Percentiles rank a stretch among this genome's conserved stretches.
Conservation (phyloP, 92 coral and sea anemone genomes). For the Palythoa caribaeorum region DNA sequence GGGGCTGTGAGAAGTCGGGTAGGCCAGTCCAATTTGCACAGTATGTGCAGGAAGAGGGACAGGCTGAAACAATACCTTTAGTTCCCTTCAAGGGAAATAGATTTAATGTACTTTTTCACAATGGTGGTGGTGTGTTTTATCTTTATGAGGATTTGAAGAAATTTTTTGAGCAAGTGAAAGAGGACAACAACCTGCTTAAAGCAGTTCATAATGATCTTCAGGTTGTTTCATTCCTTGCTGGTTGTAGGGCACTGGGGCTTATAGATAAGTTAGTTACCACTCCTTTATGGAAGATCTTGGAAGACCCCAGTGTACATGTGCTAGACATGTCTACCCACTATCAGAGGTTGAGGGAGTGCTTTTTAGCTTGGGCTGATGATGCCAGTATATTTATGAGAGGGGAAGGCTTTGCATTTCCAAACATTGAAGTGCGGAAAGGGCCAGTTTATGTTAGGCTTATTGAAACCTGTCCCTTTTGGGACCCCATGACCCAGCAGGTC, state of each 20-base stretch:
- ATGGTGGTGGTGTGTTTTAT: slow-evolving; percentile 23
- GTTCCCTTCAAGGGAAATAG: too few species aligned
- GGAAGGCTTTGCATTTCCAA: background rate
- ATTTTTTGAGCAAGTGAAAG: slow-evolving; percentile 8
- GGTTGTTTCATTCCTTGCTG: slow-evolving; percentile 33
- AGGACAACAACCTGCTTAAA: background rate
- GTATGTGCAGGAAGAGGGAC: background rate
- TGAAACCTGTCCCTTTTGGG: slow-evolving; percentile 24
- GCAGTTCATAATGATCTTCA: slow-evolving; percentile 20
- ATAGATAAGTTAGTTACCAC: slow-evolving; percentile 15
- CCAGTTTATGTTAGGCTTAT: background rate
- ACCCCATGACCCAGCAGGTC: slow-evolving; percentile 25
- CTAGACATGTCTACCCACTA: slow-evolving; percentile 18
- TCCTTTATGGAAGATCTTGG: background rate
- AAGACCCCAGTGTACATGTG: slow-evolving; percentile 8
- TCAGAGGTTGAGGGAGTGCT: slow-evolving; percentile 8
- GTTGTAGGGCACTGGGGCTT: slow-evolving; percentile 10
- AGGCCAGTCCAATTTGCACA: background rate
- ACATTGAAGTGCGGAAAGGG: background rate
- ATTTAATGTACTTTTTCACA: too few species aligned
- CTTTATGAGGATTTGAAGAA: slow-evolving; percentile 19
- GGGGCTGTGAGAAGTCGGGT: slow-evolving; percentile 44
- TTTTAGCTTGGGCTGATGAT: slow-evolving; percentile 7
- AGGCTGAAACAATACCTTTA: too few species aligned
- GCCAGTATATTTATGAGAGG: slow-evolving; percentile 4